Evolutionary conservation across 2,888 invertebrate species (phyloP).

Genomic region (Timema cristinae): DNA sequence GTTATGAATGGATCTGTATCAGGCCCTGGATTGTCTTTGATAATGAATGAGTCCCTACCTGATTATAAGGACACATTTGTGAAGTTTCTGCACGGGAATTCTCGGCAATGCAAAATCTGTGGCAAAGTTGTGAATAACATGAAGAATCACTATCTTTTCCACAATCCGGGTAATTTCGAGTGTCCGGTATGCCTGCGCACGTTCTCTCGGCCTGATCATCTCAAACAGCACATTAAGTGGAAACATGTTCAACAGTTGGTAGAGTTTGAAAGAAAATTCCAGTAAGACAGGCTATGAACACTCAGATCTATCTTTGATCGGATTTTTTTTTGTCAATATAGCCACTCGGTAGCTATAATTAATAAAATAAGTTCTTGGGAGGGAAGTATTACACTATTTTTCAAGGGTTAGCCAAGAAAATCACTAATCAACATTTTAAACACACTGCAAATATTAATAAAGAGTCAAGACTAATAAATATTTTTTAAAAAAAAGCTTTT

Average conservation of each 20-base stretch:
- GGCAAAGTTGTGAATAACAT: conserved; percentile 42
- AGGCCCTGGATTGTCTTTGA: conserved; percentile 14
- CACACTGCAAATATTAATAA: too few species aligned
- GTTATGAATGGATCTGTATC: conserved; percentile 17
- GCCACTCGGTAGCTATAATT: too few species aligned
- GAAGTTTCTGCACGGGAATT: conserved; percentile 33
- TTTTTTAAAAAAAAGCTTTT: too few species aligned
- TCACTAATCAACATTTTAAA: too few species aligned
- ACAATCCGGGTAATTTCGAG: conserved; percentile 41
- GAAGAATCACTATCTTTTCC: conserved; percentile 42
- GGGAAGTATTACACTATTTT: too few species aligned
- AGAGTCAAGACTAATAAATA: too few species aligned
- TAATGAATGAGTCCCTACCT: conserved; percentile 16
- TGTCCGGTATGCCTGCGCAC: conserved; percentile 40
- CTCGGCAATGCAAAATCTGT: conserved; percentile 41
- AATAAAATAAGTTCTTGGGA: too few species aligned
- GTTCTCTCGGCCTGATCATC: conserved; percentile 46
- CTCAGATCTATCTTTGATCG: too few species aligned
- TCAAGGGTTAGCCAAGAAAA: too few species aligned
- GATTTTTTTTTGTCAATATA: too few species aligned
- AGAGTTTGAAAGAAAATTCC: neutral
- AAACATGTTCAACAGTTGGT: conserved; percentile 38
- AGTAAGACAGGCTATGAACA: too few species aligned
- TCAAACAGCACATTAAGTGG: conserved; percentile 47
- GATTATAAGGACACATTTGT: conserved; percentile 28